phyloP scores from a whole-genome alignment of 2,797 vertebrate species.

The Thaleichthys pacificus region DNA sequence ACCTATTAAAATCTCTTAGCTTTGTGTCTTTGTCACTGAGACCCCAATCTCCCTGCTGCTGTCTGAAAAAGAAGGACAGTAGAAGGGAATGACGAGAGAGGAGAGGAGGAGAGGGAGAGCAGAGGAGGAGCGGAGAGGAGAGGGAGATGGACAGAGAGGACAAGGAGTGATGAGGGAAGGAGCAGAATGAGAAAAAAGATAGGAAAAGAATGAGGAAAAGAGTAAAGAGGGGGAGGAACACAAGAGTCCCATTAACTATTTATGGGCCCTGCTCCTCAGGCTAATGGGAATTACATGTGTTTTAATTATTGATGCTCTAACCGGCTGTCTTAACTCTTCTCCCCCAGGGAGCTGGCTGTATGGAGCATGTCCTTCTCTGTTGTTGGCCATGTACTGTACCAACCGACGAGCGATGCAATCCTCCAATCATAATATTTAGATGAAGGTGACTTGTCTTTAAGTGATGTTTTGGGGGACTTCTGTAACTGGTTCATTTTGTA shows the following conservation, averaged over 20 bases:
- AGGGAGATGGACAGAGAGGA: conserved; percentile 17
- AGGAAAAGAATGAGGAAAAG: no score
- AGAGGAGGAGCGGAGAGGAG: conserved; percentile 23
- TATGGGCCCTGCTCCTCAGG: conserved; percentile 65
- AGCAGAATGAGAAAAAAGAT: conserved; percentile 12
- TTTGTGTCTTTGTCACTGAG: background rate
- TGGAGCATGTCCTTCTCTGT: conserved; percentile 57
- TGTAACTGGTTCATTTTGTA: conserved; percentile 4
- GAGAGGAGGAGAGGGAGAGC: conserved; percentile 12
- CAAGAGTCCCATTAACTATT: conserved; percentile 74
- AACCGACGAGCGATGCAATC: conserved; percentile 21
- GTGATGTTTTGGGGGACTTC: background rate
- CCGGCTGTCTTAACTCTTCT: conserved; percentile 70
- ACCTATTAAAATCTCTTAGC: conserved; percentile 59
- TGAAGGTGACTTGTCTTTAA: conserved; percentile 18
- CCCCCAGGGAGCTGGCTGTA: conserved; percentile 51
- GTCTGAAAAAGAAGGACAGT: no score
- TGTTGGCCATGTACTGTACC: conserved; percentile 59
- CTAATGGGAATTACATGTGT: conserved; percentile 77
- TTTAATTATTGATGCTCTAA: conserved; percentile 82
- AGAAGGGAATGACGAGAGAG: no score
- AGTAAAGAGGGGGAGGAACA: conserved; percentile 27
- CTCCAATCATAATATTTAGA: conserved; percentile 27
- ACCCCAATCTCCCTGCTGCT: background rate
- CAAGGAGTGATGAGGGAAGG: conserved; percentile 14